phyloP scores from a whole-genome alignment of 2,113 vertebrate species.

The Scytalopus superciliaris region DNA sequence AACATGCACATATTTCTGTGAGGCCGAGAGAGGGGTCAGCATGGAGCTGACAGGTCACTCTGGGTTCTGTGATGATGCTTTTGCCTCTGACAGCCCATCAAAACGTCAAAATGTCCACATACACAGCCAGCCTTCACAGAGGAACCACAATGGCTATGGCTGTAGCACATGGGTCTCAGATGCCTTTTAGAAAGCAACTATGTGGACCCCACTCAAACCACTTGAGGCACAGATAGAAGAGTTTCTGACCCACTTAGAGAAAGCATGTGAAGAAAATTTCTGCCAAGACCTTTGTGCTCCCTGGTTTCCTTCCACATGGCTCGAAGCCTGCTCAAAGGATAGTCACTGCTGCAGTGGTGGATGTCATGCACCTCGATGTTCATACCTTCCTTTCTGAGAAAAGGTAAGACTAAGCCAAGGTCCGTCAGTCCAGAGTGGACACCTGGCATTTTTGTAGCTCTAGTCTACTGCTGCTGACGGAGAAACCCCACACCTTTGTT shows the following conservation, averaged over 20 bases:
- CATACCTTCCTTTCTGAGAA: background rate
- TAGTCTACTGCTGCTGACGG: background rate
- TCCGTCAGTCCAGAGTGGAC: background rate
- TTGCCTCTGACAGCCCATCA: background rate
- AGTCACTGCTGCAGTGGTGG: background rate
- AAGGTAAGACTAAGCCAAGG: background rate
- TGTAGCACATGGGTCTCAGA: background rate
- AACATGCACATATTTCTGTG: rapidly evolving
- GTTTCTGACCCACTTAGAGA: background rate
- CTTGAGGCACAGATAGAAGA: background rate
- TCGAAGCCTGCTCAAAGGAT: background rate
- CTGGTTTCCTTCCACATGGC: background rate
- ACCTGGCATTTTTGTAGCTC: background rate
- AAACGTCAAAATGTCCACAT: background rate
- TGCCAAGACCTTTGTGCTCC: background rate
- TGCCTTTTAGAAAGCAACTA: background rate
- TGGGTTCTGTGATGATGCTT: background rate
- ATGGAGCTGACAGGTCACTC: background rate
- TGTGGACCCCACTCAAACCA: background rate
- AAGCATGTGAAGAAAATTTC: background rate
- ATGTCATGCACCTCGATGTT: background rate
- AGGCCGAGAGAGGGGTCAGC: background rate
- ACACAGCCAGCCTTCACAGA: background rate
- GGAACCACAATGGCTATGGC: background rate
- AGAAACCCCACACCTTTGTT: background rate